phyloP scores from a whole-genome alignment of 2,113 vertebrate species.

The Spheniscus mendiculus region DNA sequence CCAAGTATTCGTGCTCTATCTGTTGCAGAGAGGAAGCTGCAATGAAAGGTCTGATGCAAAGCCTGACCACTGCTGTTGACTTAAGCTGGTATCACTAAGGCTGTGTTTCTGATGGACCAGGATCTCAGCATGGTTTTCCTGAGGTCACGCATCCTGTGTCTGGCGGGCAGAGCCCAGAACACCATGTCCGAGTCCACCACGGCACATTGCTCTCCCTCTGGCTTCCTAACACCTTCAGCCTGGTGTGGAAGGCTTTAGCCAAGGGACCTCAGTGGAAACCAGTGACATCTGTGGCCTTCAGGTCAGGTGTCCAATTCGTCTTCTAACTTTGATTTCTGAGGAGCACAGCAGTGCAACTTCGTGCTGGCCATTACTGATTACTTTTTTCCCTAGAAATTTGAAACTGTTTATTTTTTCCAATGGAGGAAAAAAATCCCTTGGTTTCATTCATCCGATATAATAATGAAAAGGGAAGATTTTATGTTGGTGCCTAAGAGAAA shows the following conservation, averaged over 20 bases:
- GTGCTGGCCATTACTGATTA: not conserved
- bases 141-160: not conserved
- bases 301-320: not conserved
- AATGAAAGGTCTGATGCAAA: not conserved
- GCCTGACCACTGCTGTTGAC: not conserved
- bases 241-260: not conserved
- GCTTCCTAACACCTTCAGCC: not conserved
- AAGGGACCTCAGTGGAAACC: not conserved
- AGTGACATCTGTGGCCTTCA: not conserved
- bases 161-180: not conserved
- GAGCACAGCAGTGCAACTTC: not conserved
- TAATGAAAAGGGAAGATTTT: not conserved
- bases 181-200: rapidly evolving
- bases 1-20: not conserved
- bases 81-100: not conserved
- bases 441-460: not conserved
- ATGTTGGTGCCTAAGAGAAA: not conserved
- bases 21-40: not conserved
- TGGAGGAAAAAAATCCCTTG: not conserved
- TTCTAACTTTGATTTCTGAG: not conserved
- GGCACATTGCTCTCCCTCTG: not conserved
- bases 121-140: not conserved
- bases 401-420: not conserved
- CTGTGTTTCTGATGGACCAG: not conserved
- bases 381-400: not conserved